Base-by-base conservation (phyloP, 2,113 vertebrate genomes). In the Salvator merianae region DNA sequence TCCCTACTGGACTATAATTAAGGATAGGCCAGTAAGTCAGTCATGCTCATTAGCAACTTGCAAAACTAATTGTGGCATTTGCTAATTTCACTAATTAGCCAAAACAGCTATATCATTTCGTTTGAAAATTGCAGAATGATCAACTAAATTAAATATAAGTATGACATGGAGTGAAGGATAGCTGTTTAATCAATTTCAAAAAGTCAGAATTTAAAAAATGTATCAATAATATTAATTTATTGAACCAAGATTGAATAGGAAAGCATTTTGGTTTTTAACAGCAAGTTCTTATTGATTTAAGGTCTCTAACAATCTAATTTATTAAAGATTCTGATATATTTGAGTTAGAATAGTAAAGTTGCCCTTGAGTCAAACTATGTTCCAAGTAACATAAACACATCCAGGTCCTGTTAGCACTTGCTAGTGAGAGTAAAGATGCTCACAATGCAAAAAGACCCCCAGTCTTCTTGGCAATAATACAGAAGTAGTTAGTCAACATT, bases 71-170 rank as follows among this genome's bases (percentile, higher is more conserved):
- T 22, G 30, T 86, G 74, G 32, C 75, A 73, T 87, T 87, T 70
- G 65, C 50, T 71, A 76, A 77, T 59, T 86, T 70, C 13, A 34
- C 38, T 77, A 81, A 86, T 76, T 70, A 81, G 63, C 71, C 7
- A 47, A 65, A 43, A 63, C 47, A 62, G 26, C 4, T 22, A 40
- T 55, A 74, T 59, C 36, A 38, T 20, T 24, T 55, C 34, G 66
- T 24, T 14, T 28, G 26, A 69, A 74, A 30, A 55, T n/a, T 30
- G 62, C 32, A 69, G 30, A 38, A 69, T 75, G 75, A 59, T 3
- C 26, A 32, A 79, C 47, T 34, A 79, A 85, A 65, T 72, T 43
- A 72, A 55, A 47, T 75, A 40, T 59, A 7, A 75, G 14, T 69
- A 43, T n/a, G 34, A 63, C 14, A 38, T 38, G n/a, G 7, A 78